Conservation (phyloP, 2,888 invertebrate species). For the Leucophenga montana region DNA sequence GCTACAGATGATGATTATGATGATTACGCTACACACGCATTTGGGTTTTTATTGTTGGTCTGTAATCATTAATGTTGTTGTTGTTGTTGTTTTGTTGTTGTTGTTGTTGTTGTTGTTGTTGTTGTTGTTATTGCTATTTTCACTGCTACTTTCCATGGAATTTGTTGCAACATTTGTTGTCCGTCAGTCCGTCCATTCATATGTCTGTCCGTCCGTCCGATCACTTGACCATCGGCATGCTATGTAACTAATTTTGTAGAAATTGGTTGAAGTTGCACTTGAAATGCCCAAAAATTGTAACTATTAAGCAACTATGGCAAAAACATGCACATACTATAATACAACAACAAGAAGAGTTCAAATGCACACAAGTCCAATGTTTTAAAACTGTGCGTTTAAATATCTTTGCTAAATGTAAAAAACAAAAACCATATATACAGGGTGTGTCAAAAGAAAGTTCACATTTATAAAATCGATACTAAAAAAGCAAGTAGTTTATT, state of each 20-base stretch:
- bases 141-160: too few relatives aligned
- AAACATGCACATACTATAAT: background rate
- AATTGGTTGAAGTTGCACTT: constrained; percentile 29
- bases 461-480: too few relatives aligned
- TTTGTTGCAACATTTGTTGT: too few relatives aligned
- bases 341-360: background rate
- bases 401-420: too few relatives aligned
- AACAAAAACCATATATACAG: too few relatives aligned
- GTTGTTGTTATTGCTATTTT: background rate
- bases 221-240: background rate
- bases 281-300: constrained; percentile 6
- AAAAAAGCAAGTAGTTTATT: too few relatives aligned
- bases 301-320: background rate
- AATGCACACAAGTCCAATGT: background rate
- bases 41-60: constrained; percentile 13
- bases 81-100: background rate
- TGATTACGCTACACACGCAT: constrained; percentile 19
- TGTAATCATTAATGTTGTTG: too few relatives aligned
- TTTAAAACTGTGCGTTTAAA: too few relatives aligned
- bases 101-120: too few relatives aligned
- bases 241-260: constrained; percentile 35
- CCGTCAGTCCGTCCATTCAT: too few relatives aligned
- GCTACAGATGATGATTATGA: constrained; percentile 13
- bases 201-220: too few relatives aligned
- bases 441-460: too few relatives aligned